Evolutionary conservation across 2,113 vertebrate species (phyloP).

Genomic region (Phalacrocorax brasilianus): DNA sequence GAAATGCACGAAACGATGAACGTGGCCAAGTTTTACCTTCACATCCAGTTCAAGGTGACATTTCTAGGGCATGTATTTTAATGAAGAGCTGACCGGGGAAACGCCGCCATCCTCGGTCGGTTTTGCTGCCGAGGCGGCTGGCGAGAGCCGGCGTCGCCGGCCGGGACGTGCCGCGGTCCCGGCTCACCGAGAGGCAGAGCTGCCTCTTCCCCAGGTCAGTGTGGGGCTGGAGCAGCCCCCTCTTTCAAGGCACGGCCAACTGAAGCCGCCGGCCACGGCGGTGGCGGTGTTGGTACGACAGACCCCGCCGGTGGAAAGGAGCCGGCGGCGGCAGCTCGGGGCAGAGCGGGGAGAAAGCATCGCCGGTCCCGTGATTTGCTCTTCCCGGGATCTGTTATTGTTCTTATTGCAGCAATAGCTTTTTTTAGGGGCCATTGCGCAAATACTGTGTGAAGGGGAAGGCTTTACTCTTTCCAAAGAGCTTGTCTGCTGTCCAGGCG

Average conservation of each 20-base stretch:
- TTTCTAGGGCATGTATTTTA: rapidly evolving
- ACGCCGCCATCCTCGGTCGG: rapidly evolving
- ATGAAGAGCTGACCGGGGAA: background rate
- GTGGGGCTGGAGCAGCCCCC: background rate
- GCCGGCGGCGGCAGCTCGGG: background rate
- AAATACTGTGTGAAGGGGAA: rapidly evolving
- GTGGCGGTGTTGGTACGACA: too few relatives aligned
- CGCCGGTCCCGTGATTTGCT: rapidly evolving
- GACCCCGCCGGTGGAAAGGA: background rate
- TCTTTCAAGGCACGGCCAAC: rapidly evolving
- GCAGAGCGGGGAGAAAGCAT: too few relatives aligned
- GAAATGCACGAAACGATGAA: rapidly evolving
- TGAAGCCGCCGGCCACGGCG: rapidly evolving
- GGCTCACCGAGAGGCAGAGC: too few relatives aligned
- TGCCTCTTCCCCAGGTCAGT: rapidly evolving
- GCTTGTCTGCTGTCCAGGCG: rapidly evolving
- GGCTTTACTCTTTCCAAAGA: background rate
- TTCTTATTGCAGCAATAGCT: background rate
- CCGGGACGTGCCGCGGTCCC: rapidly evolving
- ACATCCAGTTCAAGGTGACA: background rate
- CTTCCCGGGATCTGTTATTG: background rate
- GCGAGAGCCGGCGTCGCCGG: background rate
- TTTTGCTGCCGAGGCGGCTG: rapidly evolving
- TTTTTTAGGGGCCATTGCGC: background rate
- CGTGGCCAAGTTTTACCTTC: background rate